phyloP scores from a whole-genome alignment of 1,140 invertebrate genomes.

The Drosophila ambigua region DNA sequence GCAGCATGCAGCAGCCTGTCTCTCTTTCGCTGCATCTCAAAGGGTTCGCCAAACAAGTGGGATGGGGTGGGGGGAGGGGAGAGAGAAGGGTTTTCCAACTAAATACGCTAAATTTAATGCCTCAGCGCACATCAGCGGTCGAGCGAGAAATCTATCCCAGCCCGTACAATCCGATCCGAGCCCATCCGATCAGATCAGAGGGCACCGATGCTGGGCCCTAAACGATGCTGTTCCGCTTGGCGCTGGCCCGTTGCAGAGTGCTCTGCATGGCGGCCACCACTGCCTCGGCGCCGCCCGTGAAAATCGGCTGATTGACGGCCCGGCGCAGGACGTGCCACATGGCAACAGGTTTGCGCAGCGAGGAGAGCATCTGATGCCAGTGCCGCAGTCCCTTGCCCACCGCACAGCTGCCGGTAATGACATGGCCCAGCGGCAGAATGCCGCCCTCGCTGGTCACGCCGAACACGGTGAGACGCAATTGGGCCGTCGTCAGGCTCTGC shows the following conservation, averaged over 20 bases:
- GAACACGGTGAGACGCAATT: slow-evolving; percentile 89
- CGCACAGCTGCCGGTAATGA: slow-evolving; percentile 88
- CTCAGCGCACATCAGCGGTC: background rate
- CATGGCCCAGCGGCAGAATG: slow-evolving; percentile 88
- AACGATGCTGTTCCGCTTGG: slow-evolving; percentile 79
- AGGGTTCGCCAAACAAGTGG: too few relatives aligned
- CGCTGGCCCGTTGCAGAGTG: slow-evolving; percentile 61
- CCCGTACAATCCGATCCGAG: too few relatives aligned
- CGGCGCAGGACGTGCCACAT: slow-evolving; percentile 93
- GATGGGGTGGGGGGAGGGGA: too few relatives aligned
- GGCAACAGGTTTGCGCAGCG: slow-evolving; percentile 91
- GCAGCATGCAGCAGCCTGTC: background rate
- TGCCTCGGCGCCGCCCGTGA: slow-evolving; percentile 75
- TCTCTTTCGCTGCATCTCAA: background rate
- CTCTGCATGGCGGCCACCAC: slow-evolving; percentile 79
- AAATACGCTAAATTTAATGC: slow-evolving; percentile 13
- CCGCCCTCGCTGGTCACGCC: slow-evolving; percentile 86
- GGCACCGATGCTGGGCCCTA: slow-evolving; percentile 11
- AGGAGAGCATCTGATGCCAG: slow-evolving; percentile 93
- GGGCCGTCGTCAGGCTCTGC: slow-evolving; percentile 87
- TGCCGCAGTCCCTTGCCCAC: slow-evolving; percentile 89
- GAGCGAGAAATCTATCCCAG: slow-evolving; percentile 13
- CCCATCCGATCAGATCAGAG: slow-evolving; percentile 2
- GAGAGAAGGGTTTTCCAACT: slow-evolving; percentile 19
- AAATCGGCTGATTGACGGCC: slow-evolving; percentile 74